phyloP scores from a whole-genome alignment of 30 jellyfish, hydroid and myxozoan genomes.

The Chrysaora quinquecirrha region DNA sequence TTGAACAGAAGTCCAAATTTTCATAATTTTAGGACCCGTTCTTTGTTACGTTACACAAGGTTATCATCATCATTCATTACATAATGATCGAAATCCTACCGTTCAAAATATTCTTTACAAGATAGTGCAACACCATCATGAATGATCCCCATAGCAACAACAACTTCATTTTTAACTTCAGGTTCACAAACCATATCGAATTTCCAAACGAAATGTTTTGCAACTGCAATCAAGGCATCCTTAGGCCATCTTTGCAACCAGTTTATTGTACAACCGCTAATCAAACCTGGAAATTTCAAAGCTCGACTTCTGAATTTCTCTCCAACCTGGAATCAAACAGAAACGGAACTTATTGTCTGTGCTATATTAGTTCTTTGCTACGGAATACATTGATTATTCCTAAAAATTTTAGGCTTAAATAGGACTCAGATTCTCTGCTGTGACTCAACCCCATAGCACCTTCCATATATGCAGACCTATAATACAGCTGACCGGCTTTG shows the following conservation, averaged over 20 bases:
- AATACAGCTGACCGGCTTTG: too few species aligned
- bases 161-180: constrained; percentile 67
- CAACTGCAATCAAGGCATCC: constrained; percentile 85
- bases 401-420: too few species aligned
- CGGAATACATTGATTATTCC: too few species aligned
- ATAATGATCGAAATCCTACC: constrained; percentile 29
- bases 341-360: too few species aligned
- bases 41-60: too few species aligned
- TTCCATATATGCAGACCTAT: too few species aligned
- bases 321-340: constrained; percentile 61
- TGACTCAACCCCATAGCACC: too few species aligned
- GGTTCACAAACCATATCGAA: constrained; percentile 75
- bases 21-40: too few species aligned
- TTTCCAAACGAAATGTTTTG: constrained; percentile 67
- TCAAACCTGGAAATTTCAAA: constrained; percentile 82
- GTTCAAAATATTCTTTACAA: constrained; percentile 75
- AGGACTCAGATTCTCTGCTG: too few species aligned
- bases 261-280: constrained; percentile 88
- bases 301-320: constrained; percentile 86
- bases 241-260: constrained; percentile 94
- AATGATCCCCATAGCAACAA: constrained; percentile 76
- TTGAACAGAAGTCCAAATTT: too few species aligned
- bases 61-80: background rate
- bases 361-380: too few species aligned
- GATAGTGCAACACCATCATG: constrained; percentile 88